Evolutionary conservation across 2,113 vertebrate species (phyloP), one percentile per base, ranked within the genome.

Genomic region (Cnemophilus loriae): DNA sequence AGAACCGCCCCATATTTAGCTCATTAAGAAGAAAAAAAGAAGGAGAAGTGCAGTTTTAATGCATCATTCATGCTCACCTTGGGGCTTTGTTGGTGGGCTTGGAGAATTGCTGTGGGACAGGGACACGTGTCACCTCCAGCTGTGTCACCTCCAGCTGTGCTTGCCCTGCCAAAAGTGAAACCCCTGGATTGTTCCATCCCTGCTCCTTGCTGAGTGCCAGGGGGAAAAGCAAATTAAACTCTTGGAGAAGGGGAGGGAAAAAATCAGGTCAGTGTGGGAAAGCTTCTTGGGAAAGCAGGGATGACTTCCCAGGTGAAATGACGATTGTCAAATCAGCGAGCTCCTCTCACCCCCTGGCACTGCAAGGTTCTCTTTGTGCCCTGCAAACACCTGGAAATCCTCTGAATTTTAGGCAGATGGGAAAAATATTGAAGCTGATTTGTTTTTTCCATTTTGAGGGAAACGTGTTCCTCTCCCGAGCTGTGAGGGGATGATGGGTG

Each of bases 211-310:
- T 19, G 47, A 74, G 77, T 27, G 37, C 24, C 6, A 13, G 42
- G 23, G 15, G 21, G 8, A 13, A 56, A 61, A 70, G 11, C 19
- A 9, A 85, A 39, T 30, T 73, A n/a, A 70, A 14, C 20, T 47
- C 9, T 24, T 52, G n/a, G 17, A 44, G 9, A 16, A 20, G 4
- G 3, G 2, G 1, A n/a, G n/a, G 4, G 3, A 0, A 1, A 1
- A 27, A 60, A 35, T 5, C 13, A 33, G 37, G 20, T 53, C n/a
- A 6, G 0, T 4, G 9, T 50, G 56, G 75, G n/a, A n/a, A n/a
- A 77, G 46, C 30, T 88, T 57, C 35, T 53, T 35, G 85, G 80
- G 88, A 85, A 79, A 60, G 68, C 57, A 28, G 73, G 50, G 82
- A 52, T 93, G 63, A 19, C 32, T 37, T 69, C 69, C 53, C 67